A percentile compares a stretch with the other conserved stretches of the same genome.
These are phyloP conservation scores for Pseudotriccus pelzelni DNA, from an alignment of 2,797 vertebrate species.

Conservation along the genomic window DNA sequence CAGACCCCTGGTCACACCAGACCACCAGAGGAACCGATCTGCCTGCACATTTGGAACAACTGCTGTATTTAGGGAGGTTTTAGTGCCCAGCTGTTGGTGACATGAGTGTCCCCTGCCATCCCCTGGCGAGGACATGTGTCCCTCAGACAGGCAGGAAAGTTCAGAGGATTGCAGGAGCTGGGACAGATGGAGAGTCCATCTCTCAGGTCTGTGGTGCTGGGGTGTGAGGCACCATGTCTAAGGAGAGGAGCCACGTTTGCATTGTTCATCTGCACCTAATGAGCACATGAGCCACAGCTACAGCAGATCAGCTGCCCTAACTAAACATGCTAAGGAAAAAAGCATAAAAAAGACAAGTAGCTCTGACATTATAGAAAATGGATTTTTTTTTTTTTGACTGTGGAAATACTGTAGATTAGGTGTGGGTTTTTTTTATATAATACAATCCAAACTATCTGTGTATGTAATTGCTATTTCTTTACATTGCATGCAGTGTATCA, in stretches of 20 bases:
- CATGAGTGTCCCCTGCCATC: background rate
- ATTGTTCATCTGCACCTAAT: background rate
- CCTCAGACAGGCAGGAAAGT: background rate
- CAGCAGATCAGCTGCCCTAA: background rate
- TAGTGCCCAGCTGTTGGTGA: background rate
- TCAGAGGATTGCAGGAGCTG: background rate
- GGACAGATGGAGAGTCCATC: background rate
- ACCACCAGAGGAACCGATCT: background rate
- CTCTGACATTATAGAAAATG: background rate
- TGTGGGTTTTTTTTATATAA: background rate
- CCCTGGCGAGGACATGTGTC: background rate
- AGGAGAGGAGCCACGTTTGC: background rate
- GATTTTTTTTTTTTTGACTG: rapidly evolving
- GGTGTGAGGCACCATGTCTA: background rate
- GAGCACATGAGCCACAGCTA: background rate
- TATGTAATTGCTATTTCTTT: background rate
- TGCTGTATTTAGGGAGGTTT: background rate
- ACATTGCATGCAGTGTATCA: background rate
- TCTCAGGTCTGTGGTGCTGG: background rate
- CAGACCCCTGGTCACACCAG: background rate
- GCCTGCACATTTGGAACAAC: background rate
- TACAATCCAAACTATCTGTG: background rate
- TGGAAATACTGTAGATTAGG: background rate
- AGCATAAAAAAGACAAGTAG: background rate
- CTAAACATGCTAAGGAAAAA: background rate